These are phyloP conservation scores for Eulemur macaco DNA, from an alignment of 2,113 vertebrate species.

Conservation along the genomic window DNA sequence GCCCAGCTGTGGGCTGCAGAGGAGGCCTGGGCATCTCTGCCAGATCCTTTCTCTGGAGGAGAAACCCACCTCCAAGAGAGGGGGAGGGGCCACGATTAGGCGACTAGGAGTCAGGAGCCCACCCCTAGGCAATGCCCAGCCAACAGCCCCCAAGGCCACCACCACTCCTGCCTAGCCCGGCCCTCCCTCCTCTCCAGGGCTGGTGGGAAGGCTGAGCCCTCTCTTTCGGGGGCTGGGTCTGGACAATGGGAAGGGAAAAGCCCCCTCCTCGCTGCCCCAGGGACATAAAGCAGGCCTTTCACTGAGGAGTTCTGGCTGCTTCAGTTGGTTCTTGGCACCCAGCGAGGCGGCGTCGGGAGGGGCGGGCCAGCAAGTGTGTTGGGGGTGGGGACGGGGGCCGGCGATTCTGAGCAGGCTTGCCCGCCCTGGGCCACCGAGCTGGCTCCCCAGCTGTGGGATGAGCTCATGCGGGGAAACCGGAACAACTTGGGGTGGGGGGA, in stretches of 20 bases:
- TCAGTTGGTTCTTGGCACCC: slow-evolving; percentile 71
- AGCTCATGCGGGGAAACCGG: slow-evolving; percentile 68
- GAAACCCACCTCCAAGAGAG: neutral
- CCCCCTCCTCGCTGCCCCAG: slow-evolving; percentile 45
- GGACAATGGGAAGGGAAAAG: slow-evolving; percentile 57
- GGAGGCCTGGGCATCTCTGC: neutral
- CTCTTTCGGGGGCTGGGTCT: slow-evolving; percentile 30
- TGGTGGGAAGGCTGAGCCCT: slow-evolving; percentile 46
- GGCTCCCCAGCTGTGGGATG: slow-evolving; percentile 70
- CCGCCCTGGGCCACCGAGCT: neutral
- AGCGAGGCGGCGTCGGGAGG: slow-evolving; percentile 21
- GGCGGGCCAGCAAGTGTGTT: slow-evolving; percentile 52
- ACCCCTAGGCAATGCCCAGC: neutral
- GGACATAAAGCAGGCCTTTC: slow-evolving; percentile 79
- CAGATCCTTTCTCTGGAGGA: neutral
- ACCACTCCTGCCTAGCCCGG: neutral
- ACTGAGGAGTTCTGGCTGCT: slow-evolving; percentile 69
- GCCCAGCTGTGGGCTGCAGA: slow-evolving; percentile 42
- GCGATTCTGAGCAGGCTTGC: slow-evolving; percentile 21
- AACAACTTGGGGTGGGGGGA: slow-evolving; percentile 30
- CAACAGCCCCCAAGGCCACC: neutral
- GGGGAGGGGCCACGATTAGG: neutral
- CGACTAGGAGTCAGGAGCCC: neutral
- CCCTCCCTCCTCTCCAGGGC: neutral
- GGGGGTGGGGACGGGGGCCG: slow-evolving; percentile 52